Percentiles rank a stretch among this genome's conserved stretches.
phyloP scores from a whole-genome alignment of 2,797 vertebrate genomes.

The Podargus strigoides region DNA sequence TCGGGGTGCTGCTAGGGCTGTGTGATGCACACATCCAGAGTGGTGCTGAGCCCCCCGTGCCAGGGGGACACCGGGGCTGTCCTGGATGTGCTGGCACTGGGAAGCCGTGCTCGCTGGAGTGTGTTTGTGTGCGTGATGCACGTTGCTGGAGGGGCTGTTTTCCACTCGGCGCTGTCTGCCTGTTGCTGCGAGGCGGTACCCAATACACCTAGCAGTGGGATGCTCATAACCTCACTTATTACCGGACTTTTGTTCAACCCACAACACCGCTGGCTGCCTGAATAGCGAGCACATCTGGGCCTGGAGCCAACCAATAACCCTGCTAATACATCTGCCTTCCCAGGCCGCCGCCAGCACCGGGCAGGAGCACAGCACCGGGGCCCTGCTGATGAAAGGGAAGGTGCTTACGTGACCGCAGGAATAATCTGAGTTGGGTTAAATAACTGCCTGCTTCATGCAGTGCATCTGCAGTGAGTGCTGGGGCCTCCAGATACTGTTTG shows the following conservation, averaged over 20 bases:
- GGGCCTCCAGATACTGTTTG: neutral
- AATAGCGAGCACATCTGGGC: neutral
- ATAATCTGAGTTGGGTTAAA: neutral
- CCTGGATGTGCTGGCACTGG: rapidly evolving
- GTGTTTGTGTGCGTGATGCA: neutral
- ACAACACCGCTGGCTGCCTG: neutral
- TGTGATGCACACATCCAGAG: rapidly evolving
- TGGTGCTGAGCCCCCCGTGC: rapidly evolving
- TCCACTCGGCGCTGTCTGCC: neutral
- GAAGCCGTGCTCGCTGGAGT: neutral
- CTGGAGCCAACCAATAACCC: neutral
- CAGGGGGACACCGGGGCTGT: too few species aligned
- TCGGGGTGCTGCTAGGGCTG: neutral
- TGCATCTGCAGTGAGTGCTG: neutral
- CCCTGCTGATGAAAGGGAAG: neutral
- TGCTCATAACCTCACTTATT: neutral
- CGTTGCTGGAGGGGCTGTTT: neutral
- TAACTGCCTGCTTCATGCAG: neutral
- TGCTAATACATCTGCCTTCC: neutral
- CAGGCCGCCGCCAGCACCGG: rapidly evolving
- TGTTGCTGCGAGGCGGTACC: neutral
- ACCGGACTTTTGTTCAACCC: neutral
- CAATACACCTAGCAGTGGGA: neutral
- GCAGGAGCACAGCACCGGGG: neutral
- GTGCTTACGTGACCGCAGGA: neutral